Conservation (phyloP, 1,140 invertebrate species). For the Anoplophora glabripennis region DNA sequence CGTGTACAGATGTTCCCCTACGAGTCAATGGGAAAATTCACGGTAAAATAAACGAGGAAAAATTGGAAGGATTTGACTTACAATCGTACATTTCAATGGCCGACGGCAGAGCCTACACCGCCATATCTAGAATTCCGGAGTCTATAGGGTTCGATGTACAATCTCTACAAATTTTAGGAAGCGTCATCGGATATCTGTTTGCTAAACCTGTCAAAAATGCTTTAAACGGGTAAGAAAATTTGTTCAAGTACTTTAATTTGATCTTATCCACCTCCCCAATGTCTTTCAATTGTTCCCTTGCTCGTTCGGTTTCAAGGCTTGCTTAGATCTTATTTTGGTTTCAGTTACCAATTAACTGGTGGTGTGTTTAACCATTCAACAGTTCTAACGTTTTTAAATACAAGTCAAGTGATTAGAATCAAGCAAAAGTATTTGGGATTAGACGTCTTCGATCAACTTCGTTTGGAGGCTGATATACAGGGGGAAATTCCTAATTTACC, state of each 20-base stretch:
- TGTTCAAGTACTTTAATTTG: too few relatives aligned
- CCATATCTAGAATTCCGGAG: constrained; percentile 74
- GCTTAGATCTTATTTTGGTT: constrained; percentile 1
- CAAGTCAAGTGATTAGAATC: constrained; percentile 68
- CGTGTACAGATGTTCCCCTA: constrained; percentile 66
- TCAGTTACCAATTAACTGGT: constrained; percentile 71
- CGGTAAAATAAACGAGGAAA: constrained; percentile 74
- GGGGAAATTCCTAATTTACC: constrained; percentile 73
- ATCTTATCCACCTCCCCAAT: too few relatives aligned
- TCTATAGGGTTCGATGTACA: constrained; percentile 76
- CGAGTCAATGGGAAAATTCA: constrained; percentile 82
- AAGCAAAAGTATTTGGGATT: constrained; percentile 78
- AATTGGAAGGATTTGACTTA: constrained; percentile 74
- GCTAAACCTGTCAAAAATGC: constrained; percentile 71
- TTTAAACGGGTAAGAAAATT: constrained; percentile 64
- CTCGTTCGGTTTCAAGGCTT: too few relatives aligned
- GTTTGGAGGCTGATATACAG: constrained; percentile 71
- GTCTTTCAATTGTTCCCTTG: too few relatives aligned
- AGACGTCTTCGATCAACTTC: constrained; percentile 88
- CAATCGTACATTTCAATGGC: constrained; percentile 89
- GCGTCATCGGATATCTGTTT: constrained; percentile 88
- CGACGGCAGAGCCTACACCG: constrained; percentile 88
- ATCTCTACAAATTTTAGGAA: constrained; percentile 73
- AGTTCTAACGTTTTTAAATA: constrained; percentile 68
- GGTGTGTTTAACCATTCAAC: constrained; percentile 80